A percentile compares a stretch with the other conserved stretches of the same genome.
Evolutionary conservation across 2,888 invertebrate species (phyloP).

Genomic region (Agonum fuliginosum): DNA sequence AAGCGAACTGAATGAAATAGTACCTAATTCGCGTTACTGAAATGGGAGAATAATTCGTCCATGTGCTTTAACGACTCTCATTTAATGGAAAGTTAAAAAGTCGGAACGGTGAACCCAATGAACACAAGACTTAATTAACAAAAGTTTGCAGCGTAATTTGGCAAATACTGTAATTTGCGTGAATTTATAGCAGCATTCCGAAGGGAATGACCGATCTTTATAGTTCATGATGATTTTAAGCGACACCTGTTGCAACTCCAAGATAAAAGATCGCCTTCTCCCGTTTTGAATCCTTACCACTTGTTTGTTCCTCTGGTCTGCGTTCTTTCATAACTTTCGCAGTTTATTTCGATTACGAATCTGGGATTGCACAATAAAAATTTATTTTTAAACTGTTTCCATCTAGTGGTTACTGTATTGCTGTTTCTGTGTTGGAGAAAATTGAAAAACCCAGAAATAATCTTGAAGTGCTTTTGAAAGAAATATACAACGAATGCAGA

Average conservation of each 20-base stretch:
- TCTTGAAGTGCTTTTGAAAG: too few relatives aligned
- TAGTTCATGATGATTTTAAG: constrained; percentile 56
- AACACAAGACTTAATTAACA: constrained; percentile 56
- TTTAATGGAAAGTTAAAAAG: constrained; percentile 50
- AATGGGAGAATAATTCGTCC: constrained; percentile 41
- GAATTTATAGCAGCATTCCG: constrained; percentile 47
- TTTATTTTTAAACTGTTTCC: background rate
- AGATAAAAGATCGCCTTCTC: constrained; percentile 42
- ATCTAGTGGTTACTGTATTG: background rate
- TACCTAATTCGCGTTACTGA: constrained; percentile 35
- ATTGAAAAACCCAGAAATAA: constrained; percentile 2
- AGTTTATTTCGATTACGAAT: constrained; percentile 29
- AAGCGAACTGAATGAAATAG: constrained; percentile 37
- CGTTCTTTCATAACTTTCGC: constrained; percentile 6
- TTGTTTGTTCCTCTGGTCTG: constrained; percentile 24
- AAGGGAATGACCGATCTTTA: constrained; percentile 50
- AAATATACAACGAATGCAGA: too few relatives aligned
- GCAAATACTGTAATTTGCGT: constrained; percentile 43
- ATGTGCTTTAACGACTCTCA: constrained; percentile 43
- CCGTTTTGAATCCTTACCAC: background rate
- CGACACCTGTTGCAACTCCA: constrained; percentile 53
- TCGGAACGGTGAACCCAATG: constrained; percentile 46
- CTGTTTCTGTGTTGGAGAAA: background rate
- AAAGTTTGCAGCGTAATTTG: constrained; percentile 51
- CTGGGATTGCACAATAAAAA: background rate